These are phyloP conservation scores for Drosophila testacea DNA, from an alignment of 2,888 invertebrate species.

Conservation along the genomic window DNA sequence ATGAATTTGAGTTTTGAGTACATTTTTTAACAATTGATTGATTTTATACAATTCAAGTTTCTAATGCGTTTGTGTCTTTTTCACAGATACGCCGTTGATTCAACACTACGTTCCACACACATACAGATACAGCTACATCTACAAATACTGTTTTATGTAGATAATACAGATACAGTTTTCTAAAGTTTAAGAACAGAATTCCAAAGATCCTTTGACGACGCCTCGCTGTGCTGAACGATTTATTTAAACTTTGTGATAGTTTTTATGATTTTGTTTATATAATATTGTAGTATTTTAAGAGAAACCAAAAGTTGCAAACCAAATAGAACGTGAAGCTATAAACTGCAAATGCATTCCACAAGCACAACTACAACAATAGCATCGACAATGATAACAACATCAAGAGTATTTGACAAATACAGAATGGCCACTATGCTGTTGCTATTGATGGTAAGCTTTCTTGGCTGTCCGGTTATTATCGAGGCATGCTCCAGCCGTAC, in stretches of 20 bases:
- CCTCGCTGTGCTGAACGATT: conserved; percentile 54
- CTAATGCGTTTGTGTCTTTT: conserved; percentile 56
- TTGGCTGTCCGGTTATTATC: conserved; percentile 56
- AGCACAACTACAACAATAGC: conserved; percentile 32
- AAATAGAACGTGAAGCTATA: conserved; percentile 38
- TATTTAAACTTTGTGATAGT: conserved; percentile 54
- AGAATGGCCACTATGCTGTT: conserved; percentile 48
- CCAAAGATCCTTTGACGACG: conserved; percentile 71
- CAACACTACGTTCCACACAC: conserved; percentile 54
- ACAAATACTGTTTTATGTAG: background rate
- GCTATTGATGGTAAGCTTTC: conserved; percentile 46
- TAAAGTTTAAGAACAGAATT: conserved; percentile 37
- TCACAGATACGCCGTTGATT: conserved; percentile 63
- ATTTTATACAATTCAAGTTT: background rate
- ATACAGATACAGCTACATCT: conserved; percentile 19
- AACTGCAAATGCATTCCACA: conserved; percentile 70
- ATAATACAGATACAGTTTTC: conserved; percentile 9
- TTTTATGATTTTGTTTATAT: conserved; percentile 25
- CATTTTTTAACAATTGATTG: conserved; percentile 8
- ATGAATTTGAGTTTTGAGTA: conserved; percentile 6
- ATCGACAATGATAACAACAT: conserved; percentile 12
- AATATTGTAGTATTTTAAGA: conserved; percentile 31
- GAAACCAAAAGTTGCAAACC: conserved; percentile 54
- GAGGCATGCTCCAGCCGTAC: conserved; percentile 86
- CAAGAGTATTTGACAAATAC: conserved; percentile 30